Base-by-base conservation (phyloP, 2,888 invertebrate species). In the Nymphalis urticae region DNA sequence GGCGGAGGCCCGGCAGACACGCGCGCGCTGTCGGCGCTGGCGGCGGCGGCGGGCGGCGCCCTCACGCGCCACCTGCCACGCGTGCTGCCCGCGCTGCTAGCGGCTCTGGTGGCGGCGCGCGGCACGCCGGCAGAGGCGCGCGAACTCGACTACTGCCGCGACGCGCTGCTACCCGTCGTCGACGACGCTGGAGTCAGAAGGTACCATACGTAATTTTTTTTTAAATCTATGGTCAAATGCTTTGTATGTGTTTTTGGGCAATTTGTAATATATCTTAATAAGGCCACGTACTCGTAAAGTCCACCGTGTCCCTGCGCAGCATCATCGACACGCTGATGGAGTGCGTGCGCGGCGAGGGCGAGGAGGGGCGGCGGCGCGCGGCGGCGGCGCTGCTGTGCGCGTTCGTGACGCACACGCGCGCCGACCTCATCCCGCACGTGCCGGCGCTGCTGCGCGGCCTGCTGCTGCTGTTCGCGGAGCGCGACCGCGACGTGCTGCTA, bases 31-130 rank as follows among this genome's bases (percentile, higher is more conserved):
- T 97, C 98, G 0, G 97, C 98, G 80, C 93, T 99, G 75, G 97
- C 98, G 2, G 97, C 98, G 36, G 98, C 98, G 7, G 98, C 99
- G 59, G 98, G 98, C 58, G 97, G 98, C 84, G 96, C 98, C 24
- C 93, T 99, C 65, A 97, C 97, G 13, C 96, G 97, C 82, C 98
- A 98, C 86, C 93, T 99, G 73, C 95, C 96, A 75, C 97, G 97
- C 89, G 98, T 99, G 83, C 93, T 99, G 77, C 98, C 98, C 42
- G 98, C 99, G 32, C 93, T 99, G 73, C 94, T 98, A 70, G 93
- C 93, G 32, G 96, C 97, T 68, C 91, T 98, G 63, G 95, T 94
- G 1, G 93, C 94, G 48, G 95, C 97, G 5, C 95, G 95, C 77
- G 95, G 95, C 53, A 93, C 94, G 27, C 88, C 94, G 1, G 91